Percentiles rank a stretch among this genome's conserved stretches.
These are phyloP conservation scores for Antheraea yamamai DNA, from an alignment of 2,888 invertebrate species.

Conservation along the genomic window DNA sequence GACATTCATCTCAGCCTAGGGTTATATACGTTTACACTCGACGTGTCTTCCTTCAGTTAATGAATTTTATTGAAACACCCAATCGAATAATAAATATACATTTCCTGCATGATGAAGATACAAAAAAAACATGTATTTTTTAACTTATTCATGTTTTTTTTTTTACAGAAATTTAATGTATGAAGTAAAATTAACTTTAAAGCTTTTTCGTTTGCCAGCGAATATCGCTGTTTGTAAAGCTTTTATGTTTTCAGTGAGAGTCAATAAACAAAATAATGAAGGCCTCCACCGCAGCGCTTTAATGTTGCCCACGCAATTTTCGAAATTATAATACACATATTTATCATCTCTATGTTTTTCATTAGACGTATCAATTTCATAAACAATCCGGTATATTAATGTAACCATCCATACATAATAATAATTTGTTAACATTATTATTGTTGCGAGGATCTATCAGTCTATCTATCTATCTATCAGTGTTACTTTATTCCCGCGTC, in stretches of 20 bases:
- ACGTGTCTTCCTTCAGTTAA: neutral
- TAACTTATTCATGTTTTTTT: neutral
- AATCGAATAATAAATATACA: neutral
- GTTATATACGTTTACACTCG: neutral
- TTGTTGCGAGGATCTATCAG: no score
- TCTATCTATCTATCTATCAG: no score
- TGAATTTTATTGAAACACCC: no score
- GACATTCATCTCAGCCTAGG: neutral
- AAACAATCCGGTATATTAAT: neutral
- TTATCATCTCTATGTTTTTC: neutral
- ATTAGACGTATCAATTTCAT: neutral
- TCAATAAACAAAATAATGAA: constrained; percentile 16
- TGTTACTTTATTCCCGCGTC: no score
- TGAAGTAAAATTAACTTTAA: constrained; percentile 8
- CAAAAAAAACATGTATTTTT: neutral
- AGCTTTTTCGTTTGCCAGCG: constrained; percentile 7
- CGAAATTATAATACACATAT: neutral
- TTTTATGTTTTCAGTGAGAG: constrained; percentile 4
- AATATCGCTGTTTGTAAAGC: constrained; percentile 7
- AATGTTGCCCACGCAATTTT: neutral
- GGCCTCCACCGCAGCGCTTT: neutral
- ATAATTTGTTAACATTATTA: no score
- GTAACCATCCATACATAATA: no score
- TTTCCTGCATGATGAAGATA: neutral
- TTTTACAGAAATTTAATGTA: neutral